A percentile compares a stretch with the other conserved stretches of the same genome.
Conservation (phyloP, 1,140 invertebrate species). For the Sitophilus oryzae region DNA sequence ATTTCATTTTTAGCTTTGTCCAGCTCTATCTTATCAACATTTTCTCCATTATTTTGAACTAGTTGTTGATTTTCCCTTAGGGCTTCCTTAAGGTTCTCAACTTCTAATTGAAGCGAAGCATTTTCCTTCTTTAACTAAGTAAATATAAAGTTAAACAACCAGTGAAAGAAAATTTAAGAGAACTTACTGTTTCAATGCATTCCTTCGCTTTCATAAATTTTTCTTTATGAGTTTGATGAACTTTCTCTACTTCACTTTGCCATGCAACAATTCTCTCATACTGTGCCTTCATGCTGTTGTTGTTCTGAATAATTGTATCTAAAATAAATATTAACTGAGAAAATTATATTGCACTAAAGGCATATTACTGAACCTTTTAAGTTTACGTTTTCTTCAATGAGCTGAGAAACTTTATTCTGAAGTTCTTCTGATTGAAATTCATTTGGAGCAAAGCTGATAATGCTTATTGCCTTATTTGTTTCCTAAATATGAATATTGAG, state of each 20-base stretch:
- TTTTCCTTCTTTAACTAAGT: constrained; percentile 26
- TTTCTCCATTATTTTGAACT: constrained; percentile 8
- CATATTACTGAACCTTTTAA: too few relatives aligned
- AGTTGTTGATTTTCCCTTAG: background rate
- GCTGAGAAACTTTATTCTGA: constrained; percentile 13
- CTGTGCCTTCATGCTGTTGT: constrained; percentile 50
- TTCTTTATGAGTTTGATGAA: constrained; percentile 45
- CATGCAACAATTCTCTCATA: constrained; percentile 42
- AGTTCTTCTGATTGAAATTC: constrained; percentile 14
- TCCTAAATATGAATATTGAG: constrained; percentile 9
- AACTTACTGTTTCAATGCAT: constrained; percentile 39
- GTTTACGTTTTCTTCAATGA: constrained; percentile 22
- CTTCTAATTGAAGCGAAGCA: background rate
- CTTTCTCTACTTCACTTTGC: background rate
- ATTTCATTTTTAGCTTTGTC: constrained; percentile 22
- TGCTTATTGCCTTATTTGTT: constrained; percentile 2
- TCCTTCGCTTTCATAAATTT: constrained; percentile 50
- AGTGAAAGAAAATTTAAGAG: too few relatives aligned
- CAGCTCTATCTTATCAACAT: constrained; percentile 21
- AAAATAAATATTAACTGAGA: too few relatives aligned
- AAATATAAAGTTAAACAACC: too few relatives aligned
- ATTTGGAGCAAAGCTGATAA: constrained; percentile 9
- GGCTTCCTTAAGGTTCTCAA: background rate
- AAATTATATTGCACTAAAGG: too few relatives aligned
- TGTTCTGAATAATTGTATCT: constrained; percentile 50